A percentile compares a stretch with the other conserved stretches of the same genome.
Conservation (phyloP, 37 sponge, comb jelly and placozoan genomes). For the Petrosia ficiformis region DNA sequence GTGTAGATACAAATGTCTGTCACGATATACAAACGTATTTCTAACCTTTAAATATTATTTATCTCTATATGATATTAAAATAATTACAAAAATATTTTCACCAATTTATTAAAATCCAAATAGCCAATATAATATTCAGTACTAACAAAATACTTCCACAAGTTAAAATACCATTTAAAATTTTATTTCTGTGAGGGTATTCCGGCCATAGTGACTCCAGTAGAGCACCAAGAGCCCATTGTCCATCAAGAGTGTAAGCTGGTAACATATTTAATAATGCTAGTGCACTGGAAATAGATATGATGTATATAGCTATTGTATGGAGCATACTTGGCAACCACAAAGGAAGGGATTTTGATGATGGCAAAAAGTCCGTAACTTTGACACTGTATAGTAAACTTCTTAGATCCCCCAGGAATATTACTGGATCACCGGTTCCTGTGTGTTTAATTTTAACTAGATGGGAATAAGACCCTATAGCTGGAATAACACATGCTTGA, state of each 20-base stretch:
- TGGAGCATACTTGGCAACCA: constrained; percentile 73
- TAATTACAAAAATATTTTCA: constrained; percentile 2
- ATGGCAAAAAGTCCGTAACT: constrained; percentile 58
- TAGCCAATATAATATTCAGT: constrained; percentile 41
- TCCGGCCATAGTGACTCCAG: constrained; percentile 60
- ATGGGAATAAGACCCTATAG: constrained; percentile 27
- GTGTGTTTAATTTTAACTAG: constrained; percentile 75
- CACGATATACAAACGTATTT: no score
- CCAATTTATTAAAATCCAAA: constrained; percentile 62
- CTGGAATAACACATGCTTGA: constrained; percentile 59
- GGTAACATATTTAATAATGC: constrained; percentile 90
- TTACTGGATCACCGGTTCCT: constrained; percentile 41
- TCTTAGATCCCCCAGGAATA: constrained; percentile 82
- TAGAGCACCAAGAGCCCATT: constrained; percentile 76
- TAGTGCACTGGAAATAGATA: constrained; percentile 91
- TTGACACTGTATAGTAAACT: constrained; percentile 45
- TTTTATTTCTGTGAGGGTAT: constrained; percentile 9
- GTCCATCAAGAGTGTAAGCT: constrained; percentile 87
- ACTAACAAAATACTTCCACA: constrained; percentile 45
- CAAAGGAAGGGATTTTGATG: constrained; percentile 25
- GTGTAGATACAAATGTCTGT: no score
- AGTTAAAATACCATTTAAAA: constrained; percentile 38
- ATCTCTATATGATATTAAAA: no score
- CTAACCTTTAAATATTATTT: no score
- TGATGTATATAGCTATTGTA: constrained; percentile 71